Evolutionary conservation across 1,140 invertebrate genomes (phyloP).

Genomic region (Teleopsis dalmanni): DNA sequence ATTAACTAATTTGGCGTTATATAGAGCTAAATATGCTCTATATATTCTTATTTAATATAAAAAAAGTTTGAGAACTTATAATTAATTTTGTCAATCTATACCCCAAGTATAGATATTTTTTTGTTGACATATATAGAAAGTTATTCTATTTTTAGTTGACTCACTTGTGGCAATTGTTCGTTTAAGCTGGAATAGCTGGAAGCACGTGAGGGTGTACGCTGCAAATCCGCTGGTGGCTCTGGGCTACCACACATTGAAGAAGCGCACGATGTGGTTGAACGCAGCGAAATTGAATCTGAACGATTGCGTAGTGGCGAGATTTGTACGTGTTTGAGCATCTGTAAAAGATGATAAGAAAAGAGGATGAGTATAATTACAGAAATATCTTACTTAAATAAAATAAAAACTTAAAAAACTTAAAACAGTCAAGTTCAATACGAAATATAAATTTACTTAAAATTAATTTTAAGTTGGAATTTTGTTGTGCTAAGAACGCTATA

Average conservation of each 20-base stretch:
- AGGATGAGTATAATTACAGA: not conserved
- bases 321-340: conserved; percentile 86
- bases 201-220: conserved; percentile 45
- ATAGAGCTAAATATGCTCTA: no score
- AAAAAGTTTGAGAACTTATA: no score
- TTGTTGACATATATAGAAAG: no score
- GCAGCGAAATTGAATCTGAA: conserved; percentile 71
- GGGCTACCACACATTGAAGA: conserved; percentile 48
- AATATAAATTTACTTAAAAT: not conserved
- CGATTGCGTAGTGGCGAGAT: conserved; percentile 71
- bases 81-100: no score
- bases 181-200: conserved; percentile 56
- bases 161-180: conserved; percentile 49
- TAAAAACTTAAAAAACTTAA: not conserved
- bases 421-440: not conserved
- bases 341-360: conserved; percentile 24
- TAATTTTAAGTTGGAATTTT: not conserved
- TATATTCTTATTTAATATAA: no score
- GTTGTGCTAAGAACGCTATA: not conserved
- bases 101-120: no score
- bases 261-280: conserved; percentile 60
- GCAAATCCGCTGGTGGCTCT: conserved; percentile 49
- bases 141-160: not conserved
- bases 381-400: not conserved
- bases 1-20: no score